phyloP scores from a whole-genome alignment of 2,113 vertebrate genomes.

The Microcebus griseorufus region DNA sequence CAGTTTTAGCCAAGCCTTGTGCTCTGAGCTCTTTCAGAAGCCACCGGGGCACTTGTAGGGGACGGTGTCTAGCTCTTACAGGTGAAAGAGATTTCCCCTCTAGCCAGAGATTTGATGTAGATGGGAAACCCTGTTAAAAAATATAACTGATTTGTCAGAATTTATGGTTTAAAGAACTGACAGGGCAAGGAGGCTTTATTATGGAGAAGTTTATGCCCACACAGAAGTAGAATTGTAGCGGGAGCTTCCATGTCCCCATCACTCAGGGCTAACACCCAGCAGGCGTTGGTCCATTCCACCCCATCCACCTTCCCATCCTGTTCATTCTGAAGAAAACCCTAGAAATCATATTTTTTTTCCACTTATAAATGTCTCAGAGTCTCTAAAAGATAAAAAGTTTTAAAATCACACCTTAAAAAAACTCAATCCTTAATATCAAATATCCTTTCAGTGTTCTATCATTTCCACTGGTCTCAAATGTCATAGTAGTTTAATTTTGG shows the following conservation, averaged over 20 bases:
- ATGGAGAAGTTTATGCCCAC: not conserved
- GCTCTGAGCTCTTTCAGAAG: slow-evolving; percentile 8
- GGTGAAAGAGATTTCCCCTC: not conserved
- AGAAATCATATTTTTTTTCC: not conserved
- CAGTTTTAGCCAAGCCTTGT: not conserved
- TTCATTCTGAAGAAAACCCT: not conserved
- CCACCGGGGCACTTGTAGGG: not conserved
- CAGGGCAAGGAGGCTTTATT: not conserved
- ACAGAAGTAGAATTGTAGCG: not conserved
- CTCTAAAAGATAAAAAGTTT: not conserved
- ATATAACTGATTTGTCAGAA: not conserved
- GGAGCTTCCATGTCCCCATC: not conserved
- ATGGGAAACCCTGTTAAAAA: not conserved
- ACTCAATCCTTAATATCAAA: not conserved
- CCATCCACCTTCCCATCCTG: not conserved
- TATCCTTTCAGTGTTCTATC: not conserved
- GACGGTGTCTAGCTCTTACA: not conserved
- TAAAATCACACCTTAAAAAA: not conserved
- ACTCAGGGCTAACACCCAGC: not conserved
- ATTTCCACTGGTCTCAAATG: not conserved
- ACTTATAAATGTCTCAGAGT: not conserved
- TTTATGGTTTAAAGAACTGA: not conserved
- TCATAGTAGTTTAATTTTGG: not conserved
- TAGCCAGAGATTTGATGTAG: not conserved
- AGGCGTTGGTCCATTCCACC: not conserved